Base-by-base conservation (phyloP, 2,888 invertebrate species). In the Trachelus iudaicus region DNA sequence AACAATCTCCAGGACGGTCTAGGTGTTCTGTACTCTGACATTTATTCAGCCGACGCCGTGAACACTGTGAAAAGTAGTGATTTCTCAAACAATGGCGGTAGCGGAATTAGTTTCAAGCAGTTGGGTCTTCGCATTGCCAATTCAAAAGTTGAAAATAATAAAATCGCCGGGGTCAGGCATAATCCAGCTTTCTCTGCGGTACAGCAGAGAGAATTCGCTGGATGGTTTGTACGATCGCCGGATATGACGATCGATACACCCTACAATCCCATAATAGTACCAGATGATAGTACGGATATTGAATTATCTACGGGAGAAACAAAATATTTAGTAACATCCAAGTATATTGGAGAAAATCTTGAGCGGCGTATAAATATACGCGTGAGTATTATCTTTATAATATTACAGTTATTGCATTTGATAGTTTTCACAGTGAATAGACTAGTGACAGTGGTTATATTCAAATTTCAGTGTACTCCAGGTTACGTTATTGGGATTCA, bases 1-100 rank as follows among this genome's bases (percentile, higher is more conserved):
- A 95, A 98, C 88, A 99, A 98, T 90, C 95, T 96, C 76, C 96
- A 97, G 86, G 98, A 98, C 89, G 99, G 99, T 0, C 93, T 99
- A 37, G 98, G 98, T 40, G 94, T 99, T 69, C 93, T 98, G 80
- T 99, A 98, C 92, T 97, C 98, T 0, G 98, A 99, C 92, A 95
- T 99, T 79, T 98, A 96, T 90, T 96, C 97, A 34, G 95, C 96
- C 3, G 96, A 96, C 89, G 94, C 96, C 0, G 94, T 96, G 4
- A 97, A 97, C 85, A 95, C 95, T 35, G 95, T 97, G 0, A 95
- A 95, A 85, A 96, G 97, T 90, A 97, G 96, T 0, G 96, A 97
- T 87, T 97, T 98, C 88, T 95, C 95, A 1, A 94, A 95, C 76
- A 98, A 98, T 89, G 94, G 94, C 85, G 97, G 97, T 6, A 97